Conservation (phyloP, 2,113 vertebrate species). For the Melanostigma gelatinosum region DNA sequence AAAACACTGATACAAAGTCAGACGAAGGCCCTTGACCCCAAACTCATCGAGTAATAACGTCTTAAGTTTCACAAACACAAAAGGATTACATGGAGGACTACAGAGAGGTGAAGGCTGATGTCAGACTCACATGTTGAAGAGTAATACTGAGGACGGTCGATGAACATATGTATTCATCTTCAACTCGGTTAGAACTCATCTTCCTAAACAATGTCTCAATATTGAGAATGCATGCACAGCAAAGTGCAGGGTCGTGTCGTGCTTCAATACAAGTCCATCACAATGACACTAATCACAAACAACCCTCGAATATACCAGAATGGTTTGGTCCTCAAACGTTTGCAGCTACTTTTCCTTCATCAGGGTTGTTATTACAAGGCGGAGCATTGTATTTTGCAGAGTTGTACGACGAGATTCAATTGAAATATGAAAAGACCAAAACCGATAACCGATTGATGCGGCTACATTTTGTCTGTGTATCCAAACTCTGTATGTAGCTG, state of each 20-base stretch:
- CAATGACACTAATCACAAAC: not conserved
- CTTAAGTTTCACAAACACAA: not conserved
- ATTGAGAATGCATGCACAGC: not conserved
- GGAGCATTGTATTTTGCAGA: not conserved
- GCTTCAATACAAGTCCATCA: not conserved
- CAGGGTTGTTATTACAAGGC: not conserved
- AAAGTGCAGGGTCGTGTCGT: not conserved
- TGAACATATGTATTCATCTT: not conserved
- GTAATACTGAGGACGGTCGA: not conserved
- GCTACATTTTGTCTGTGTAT: not conserved
- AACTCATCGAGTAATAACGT: constrained; percentile 38
- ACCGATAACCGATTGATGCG: not conserved
- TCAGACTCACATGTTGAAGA: not conserved
- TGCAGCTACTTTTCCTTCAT: not conserved
- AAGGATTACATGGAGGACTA: constrained; percentile 1
- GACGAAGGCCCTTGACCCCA: constrained; percentile 65
- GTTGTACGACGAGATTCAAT: not conserved
- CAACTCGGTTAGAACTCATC: constrained; percentile 1
- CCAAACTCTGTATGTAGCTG: not conserved
- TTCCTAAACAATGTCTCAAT: not conserved
- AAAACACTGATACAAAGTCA: constrained; percentile 58
- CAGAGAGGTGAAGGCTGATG: constrained; percentile 1
- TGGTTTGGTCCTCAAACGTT: not conserved
- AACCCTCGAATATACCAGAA: not conserved
- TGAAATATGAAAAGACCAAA: not conserved